Evolutionary conservation across 2,797 vertebrate genomes (phyloP).

Genomic region (Tympanoctomys barrerae): DNA sequence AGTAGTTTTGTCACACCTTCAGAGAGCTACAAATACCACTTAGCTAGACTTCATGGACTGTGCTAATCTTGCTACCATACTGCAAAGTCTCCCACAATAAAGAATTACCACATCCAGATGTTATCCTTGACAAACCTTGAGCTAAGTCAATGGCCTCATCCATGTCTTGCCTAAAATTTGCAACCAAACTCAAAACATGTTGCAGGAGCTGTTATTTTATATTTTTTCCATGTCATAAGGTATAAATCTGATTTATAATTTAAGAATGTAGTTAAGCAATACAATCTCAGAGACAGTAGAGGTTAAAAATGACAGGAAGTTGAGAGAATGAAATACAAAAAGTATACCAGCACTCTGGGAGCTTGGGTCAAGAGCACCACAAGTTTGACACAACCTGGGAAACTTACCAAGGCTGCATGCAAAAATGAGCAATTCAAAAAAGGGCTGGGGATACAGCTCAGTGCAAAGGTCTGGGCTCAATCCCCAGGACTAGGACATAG

Average conservation of each 20-base stretch:
- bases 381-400: not conserved
- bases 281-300: constrained; percentile 55
- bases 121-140: not conserved
- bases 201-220: not conserved
- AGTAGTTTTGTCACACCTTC: constrained; percentile 14
- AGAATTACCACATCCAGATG: constrained; percentile 23
- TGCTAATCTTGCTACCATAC: not conserved
- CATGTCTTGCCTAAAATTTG: constrained; percentile 45
- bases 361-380: not conserved
- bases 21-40: not conserved
- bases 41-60: not conserved
- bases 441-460: not conserved
- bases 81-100: not conserved
- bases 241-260: constrained; percentile 35
- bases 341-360: not conserved
- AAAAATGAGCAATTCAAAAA: not conserved
- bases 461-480: not conserved
- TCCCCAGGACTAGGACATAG: not conserved
- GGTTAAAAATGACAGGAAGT: constrained; percentile 21
- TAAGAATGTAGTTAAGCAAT: constrained; percentile 54
- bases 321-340: constrained; percentile 36
- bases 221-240: constrained; percentile 12
- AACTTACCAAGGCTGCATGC: not conserved
- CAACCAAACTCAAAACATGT: not conserved
- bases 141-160: not conserved